Conservation (phyloP, 1,140 invertebrate species). For the Drosophila athabasca region DNA sequence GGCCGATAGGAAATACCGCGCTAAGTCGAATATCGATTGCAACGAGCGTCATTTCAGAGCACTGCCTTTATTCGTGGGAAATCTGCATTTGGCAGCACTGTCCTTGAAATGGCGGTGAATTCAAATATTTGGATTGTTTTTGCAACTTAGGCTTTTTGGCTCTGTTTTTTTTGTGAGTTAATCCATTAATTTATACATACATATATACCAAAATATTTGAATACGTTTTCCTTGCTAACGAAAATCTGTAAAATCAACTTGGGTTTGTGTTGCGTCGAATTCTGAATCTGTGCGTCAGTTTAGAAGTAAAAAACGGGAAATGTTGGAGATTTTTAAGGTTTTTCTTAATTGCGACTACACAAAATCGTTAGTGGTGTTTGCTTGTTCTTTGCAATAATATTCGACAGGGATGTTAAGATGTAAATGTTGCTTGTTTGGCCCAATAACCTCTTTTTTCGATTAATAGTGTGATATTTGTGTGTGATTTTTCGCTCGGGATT, state of each 20-base stretch:
- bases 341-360: no score
- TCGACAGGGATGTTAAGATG: no score
- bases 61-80: background rate
- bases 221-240: slow-evolving; percentile 12
- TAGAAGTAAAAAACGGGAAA: no score
- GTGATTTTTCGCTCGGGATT: no score
- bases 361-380: no score
- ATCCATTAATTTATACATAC: background rate
- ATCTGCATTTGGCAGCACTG: slow-evolving; percentile 16
- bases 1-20: background rate
- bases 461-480: no score
- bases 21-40: no score
- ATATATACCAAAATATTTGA: slow-evolving; percentile 1
- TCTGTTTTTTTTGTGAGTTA: background rate
- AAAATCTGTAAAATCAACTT: slow-evolving; percentile 19
- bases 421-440: no score
- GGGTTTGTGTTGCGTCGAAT: slow-evolving; percentile 1
- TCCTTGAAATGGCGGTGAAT: background rate
- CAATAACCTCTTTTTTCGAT: no score
- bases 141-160: background rate
- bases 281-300: no score
- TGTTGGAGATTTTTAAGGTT: no score
- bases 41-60: background rate
- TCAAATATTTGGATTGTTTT: slow-evolving; percentile 6
- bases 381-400: no score